Evolutionary conservation across 2,888 invertebrate species (phyloP), one percentile per base, ranked within the genome.

Genomic region (Pollenia angustigena): DNA sequence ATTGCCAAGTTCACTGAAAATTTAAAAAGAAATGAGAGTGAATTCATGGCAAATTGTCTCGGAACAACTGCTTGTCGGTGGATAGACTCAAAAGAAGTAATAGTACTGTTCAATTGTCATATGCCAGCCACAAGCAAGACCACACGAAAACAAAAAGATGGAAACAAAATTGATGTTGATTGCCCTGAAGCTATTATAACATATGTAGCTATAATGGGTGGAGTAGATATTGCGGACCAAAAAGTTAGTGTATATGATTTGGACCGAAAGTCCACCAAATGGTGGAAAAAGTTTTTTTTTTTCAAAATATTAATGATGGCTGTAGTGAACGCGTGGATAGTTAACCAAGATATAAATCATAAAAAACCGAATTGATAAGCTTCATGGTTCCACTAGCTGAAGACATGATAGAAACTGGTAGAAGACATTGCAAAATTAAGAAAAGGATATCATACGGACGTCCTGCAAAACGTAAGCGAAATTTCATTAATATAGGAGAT

Each of bases 221-320:
- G 18, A 18, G 18, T 18, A 18, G 18, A 18, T 18, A 18, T 18
- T 18, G 18, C 18, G 18, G 60, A 60, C 8, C 60, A 60, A 40
- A 60, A 40, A 11, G 60, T 60, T 32, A 14, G 40, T 40, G 60
- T 60, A 40, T 40, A 60, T 40, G 32, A 60, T 60, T 60, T 60
- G 60, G 40, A 60, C 32, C 32, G 60, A 14, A 60, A 60, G 14
- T 40, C 60, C 4, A 60, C 32, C 10, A 60, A 60, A 40, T 60
- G 60, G 8, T 60, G 60, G 40, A 60, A 60, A 40, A 40, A 8
- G 12, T 0, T 58, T 58, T 58, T 58, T 58, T 58, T 58, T 32
- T 58, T 32, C 32, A 58, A 58, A 58, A 54, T 18, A 18, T 18
- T 18, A 18, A 18, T 18, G 18, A 18, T 18, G 18, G 18, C 18